These are phyloP conservation scores for Oryctolagus cuniculus DNA, from an alignment of 2,113 vertebrate genomes.

Conservation along the genomic window DNA sequence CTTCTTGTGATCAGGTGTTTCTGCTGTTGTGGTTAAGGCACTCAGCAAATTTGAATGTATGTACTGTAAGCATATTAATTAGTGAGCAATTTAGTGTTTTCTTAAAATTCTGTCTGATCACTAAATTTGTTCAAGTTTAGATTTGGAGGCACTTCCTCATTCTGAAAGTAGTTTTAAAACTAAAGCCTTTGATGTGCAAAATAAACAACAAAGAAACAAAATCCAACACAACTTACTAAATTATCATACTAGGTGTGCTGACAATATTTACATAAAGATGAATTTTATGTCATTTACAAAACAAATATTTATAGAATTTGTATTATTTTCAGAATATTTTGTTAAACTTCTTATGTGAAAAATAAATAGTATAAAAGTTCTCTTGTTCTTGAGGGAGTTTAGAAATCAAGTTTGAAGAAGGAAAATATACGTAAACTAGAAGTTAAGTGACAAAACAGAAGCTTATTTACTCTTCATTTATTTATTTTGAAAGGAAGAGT, in stretches of 20 bases:
- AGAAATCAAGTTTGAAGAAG: slow-evolving; percentile 52
- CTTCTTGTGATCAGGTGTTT: slow-evolving; percentile 41
- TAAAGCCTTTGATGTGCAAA: slow-evolving; percentile 11
- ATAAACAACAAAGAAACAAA: slow-evolving; percentile 46
- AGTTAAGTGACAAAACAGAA: slow-evolving; percentile 15
- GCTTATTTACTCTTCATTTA: neutral
- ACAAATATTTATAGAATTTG: slow-evolving; percentile 28
- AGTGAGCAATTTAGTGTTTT: neutral
- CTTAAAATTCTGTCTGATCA: slow-evolving; percentile 33
- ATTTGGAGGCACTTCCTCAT: neutral
- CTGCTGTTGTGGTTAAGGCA: slow-evolving; percentile 38
- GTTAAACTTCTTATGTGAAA: neutral
- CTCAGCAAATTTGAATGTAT: slow-evolving; percentile 39
- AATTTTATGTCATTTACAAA: slow-evolving; percentile 35
- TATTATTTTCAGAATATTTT: slow-evolving; percentile 14
- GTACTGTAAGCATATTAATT: slow-evolving; percentile 40
- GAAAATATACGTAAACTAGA: neutral
- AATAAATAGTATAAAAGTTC: neutral
- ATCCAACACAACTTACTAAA: slow-evolving; percentile 6
- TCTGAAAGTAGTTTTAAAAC: slow-evolving; percentile 58
- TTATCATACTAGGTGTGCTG: neutral
- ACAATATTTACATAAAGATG: slow-evolving; percentile 34
- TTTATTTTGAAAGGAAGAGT: no score
- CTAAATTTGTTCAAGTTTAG: slow-evolving; percentile 39
- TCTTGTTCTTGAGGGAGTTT: neutral